Evolutionary conservation across 2,113 vertebrate species (phyloP).

Genomic region (Anguilla rostrata): DNA sequence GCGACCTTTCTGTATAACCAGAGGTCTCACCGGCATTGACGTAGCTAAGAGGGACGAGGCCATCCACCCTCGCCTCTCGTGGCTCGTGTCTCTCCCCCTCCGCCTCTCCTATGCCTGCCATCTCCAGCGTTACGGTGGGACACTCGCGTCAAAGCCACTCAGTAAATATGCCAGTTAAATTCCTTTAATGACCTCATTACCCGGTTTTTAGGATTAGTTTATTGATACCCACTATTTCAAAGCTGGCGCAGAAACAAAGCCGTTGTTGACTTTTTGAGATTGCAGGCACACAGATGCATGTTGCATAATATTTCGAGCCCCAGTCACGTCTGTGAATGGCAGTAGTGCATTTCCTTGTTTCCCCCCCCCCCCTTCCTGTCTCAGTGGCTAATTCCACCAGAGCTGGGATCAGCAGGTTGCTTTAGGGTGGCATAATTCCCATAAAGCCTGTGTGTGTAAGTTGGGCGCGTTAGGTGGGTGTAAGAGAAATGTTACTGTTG

Average conservation of each 20-base stretch:
- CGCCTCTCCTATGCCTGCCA: not conserved
- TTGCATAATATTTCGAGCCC: not conserved
- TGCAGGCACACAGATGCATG: not conserved
- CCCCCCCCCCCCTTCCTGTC: not conserved
- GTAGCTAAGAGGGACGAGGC: not conserved
- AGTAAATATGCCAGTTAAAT: not conserved
- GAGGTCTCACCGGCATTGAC: too few species aligned
- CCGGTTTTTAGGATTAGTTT: not conserved
- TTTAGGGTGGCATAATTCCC: slow-evolving; percentile 14
- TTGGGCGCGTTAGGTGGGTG: not conserved
- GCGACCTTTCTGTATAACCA: not conserved
- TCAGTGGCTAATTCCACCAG: not conserved
- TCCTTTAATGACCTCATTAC: not conserved
- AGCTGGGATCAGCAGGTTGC: not conserved
- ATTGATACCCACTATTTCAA: not conserved
- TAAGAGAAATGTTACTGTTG: not conserved
- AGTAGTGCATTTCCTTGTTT: not conserved
- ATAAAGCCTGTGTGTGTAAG: not conserved
- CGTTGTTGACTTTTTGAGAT: slow-evolving; percentile 7
- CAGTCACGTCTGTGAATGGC: not conserved
- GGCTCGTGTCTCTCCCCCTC: not conserved
- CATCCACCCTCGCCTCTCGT: not conserved
- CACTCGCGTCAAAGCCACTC: not conserved
- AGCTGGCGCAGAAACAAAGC: not conserved
- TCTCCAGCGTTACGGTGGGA: not conserved